A percentile compares a stretch with the other conserved stretches of the same genome.
Conservation (phyloP, 2,888 invertebrate genomes). For the Macaria notata region DNA sequence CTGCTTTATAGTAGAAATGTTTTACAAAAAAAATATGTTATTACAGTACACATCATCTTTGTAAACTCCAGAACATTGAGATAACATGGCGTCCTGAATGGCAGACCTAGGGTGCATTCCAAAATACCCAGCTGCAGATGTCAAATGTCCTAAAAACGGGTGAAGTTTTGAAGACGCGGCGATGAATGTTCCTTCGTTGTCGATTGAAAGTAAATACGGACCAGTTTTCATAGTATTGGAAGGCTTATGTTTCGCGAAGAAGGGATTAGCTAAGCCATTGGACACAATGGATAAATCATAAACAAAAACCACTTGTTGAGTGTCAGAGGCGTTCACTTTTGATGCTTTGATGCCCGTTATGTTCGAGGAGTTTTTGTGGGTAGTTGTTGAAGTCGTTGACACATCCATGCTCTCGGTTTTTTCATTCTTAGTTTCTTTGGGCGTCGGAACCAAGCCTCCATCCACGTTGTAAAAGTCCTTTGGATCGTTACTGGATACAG, state of each 20-base stretch:
- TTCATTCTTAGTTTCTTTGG: conserved; percentile 4
- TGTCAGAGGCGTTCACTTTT: conserved; percentile 34
- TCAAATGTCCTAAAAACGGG: conserved; percentile 57
- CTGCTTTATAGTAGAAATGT: background rate
- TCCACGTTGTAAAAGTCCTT: conserved; percentile 15
- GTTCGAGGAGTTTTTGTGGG: background rate
- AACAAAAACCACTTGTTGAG: conserved; percentile 48
- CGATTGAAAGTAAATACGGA: conserved; percentile 49
- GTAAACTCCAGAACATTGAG: conserved; percentile 54
- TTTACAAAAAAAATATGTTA: conserved; percentile 59
- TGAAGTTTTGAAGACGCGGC: conserved; percentile 57
- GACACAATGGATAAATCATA: conserved; percentile 53
- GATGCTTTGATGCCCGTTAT: conserved; percentile 3
- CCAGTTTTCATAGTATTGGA: conserved; percentile 23
- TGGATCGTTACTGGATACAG: conserved; percentile 1
- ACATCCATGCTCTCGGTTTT: background rate
- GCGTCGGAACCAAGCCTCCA: background rate
- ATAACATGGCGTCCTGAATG: conserved; percentile 53
- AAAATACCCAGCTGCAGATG: conserved; percentile 48
- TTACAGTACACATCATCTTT: conserved; percentile 59
- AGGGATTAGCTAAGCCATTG: conserved; percentile 27
- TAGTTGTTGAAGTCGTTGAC: background rate
- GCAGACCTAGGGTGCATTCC: conserved; percentile 54
- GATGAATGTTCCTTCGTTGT: conserved; percentile 60
- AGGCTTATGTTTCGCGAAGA: background rate